Percentiles rank a stretch among this genome's conserved stretches.
phyloP scores from a whole-genome alignment of 2,888 invertebrate genomes.

The Nephrotoma appendiculata region DNA sequence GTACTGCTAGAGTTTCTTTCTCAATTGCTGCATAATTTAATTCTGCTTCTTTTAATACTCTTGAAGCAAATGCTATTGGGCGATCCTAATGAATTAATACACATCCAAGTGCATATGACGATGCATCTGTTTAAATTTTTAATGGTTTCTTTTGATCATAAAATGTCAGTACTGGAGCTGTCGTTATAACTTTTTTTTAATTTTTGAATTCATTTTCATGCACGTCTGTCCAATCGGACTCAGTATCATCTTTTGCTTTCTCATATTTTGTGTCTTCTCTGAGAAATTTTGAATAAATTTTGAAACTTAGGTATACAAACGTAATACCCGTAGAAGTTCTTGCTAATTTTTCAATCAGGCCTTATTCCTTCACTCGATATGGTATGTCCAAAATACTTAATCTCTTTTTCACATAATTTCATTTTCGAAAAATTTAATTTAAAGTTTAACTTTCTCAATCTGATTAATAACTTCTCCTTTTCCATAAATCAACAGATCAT shows the following conservation, averaged over 20 bases:
- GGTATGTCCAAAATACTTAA: background rate
- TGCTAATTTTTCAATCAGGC: no score
- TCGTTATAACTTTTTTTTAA: background rate
- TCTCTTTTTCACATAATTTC: background rate
- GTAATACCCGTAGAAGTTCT: no score
- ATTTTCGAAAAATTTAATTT: background rate
- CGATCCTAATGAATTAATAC: background rate
- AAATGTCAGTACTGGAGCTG: background rate
- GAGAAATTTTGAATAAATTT: background rate
- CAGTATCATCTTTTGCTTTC: background rate
- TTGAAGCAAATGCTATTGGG: background rate
- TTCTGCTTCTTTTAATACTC: background rate
- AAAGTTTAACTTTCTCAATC: background rate
- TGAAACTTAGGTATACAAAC: no score
- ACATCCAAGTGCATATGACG: background rate
- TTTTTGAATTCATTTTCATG: background rate
- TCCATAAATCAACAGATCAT: no score
- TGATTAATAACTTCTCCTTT: background rate
- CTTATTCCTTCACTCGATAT: background rate
- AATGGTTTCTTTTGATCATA: background rate
- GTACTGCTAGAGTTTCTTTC: background rate
- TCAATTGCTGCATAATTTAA: background rate
- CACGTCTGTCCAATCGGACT: background rate
- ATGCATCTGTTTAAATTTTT: background rate
- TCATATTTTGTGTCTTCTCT: background rate